phyloP scores from a whole-genome alignment of 2,113 vertebrate species.

The Cervus canadensis region DNA sequence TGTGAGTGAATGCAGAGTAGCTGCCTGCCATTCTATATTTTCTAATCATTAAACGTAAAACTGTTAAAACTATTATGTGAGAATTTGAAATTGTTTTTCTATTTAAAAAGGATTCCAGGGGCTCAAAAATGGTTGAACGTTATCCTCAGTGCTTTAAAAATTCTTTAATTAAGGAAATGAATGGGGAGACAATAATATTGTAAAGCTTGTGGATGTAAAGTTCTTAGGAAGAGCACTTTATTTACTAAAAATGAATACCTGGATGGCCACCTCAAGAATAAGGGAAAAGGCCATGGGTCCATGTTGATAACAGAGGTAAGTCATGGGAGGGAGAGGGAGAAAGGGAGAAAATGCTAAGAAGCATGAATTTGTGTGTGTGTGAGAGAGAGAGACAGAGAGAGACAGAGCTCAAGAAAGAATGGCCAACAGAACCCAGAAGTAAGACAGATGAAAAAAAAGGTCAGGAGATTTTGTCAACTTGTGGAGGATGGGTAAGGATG shows the following conservation, averaged over 20 bases:
- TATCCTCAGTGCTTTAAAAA: background rate
- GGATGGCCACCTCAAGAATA: background rate
- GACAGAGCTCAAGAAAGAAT: background rate
- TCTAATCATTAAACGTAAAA: constrained; percentile 15
- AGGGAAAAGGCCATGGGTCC: background rate
- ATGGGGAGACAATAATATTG: background rate
- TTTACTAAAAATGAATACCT: background rate
- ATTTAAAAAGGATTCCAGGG: background rate
- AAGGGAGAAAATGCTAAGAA: background rate
- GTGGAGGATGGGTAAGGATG: accelerated
- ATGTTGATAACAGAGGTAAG: background rate
- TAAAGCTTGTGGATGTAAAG: background rate
- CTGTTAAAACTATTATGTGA: background rate
- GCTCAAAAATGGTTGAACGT: background rate
- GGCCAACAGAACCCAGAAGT: background rate
- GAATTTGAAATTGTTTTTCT: background rate
- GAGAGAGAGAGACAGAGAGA: background rate
- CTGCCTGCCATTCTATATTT: background rate
- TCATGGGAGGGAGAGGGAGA: background rate
- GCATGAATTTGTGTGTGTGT: background rate
- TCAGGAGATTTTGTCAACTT: background rate
- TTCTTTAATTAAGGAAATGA: background rate
- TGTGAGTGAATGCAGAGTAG: background rate
- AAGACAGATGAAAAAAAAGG: background rate
- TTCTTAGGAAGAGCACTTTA: background rate